Base-by-base conservation (phyloP, 2,113 vertebrate species). In the Channa argus region DNA sequence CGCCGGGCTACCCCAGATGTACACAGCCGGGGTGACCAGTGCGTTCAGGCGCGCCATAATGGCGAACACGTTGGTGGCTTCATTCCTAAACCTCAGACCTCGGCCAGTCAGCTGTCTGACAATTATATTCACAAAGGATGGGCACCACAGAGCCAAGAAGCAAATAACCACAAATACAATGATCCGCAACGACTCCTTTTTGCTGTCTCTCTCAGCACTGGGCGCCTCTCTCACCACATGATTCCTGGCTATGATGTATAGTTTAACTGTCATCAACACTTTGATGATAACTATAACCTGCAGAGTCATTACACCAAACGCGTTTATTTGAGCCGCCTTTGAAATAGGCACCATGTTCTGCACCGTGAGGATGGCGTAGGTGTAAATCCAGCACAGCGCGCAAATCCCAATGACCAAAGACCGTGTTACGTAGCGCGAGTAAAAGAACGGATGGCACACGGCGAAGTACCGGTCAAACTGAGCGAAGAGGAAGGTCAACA, bases 401-500 rank as follows among this genome's bases (percentile, higher is more conserved):
- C 94, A 95, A 0, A 87, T 77, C 0, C 63, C 74, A 5, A 94
- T 58, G 6, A 94, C 91, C 0, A 80, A 41, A 1, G 60, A 63
- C 1, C 91, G 70, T 0, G 91, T 77, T 2, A 95, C 80, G 82
- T 70, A 88, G 41, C 92, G 92, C 50, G 79, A 84, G 75, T 94
- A 94, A 12, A 94, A 94, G 87, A 94, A 95, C 0, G 94, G 94
- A 10, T 93, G 83, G 37, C 90, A 92, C 60, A 95, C 92, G 0
- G 94, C 93, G 38, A 95, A 60, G 81, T 94, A 95, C 5, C 94
- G 86, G 62, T 95, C 93, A 49, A 95, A 91, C 86, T 95, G 94
- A 2, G 93, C 93, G n/a, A 94, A 94, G 5, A 95, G 78, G 80
- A 95, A 94, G 3, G 94, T 94, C 9, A 95, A 63, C 44, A 95